These are phyloP conservation scores for Schizothorax lantsangensis DNA, from an alignment of 2,797 vertebrate genomes.

Conservation along the genomic window DNA sequence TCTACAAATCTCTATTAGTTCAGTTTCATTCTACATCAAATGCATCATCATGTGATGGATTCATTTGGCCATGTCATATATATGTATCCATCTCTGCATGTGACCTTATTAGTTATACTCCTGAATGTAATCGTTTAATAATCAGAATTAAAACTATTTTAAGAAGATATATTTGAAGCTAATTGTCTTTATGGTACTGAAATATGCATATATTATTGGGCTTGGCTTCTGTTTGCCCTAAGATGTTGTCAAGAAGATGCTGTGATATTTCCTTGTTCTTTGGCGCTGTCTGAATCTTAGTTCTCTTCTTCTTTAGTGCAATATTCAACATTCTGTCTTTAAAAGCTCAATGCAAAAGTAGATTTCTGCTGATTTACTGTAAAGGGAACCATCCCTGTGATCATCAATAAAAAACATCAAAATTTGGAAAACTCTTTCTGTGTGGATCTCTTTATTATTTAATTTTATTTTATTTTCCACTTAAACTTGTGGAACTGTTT, in stretches of 20 bases:
- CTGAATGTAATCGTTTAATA: slow-evolving; percentile 90
- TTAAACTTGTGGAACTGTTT: not conserved
- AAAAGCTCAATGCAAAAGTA: slow-evolving; percentile 79
- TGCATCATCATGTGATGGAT: slow-evolving; percentile 62
- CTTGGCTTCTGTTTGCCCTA: slow-evolving; percentile 78
- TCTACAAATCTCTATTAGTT: slow-evolving; percentile 66
- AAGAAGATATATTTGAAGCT: slow-evolving; percentile 83
- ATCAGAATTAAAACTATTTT: slow-evolving; percentile 80
- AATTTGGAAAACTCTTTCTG: slow-evolving; percentile 54
- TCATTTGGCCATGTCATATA: slow-evolving; percentile 72
- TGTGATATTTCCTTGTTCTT: slow-evolving; percentile 77
- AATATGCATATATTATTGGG: slow-evolving; percentile 82
- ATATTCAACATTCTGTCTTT: slow-evolving; percentile 79
- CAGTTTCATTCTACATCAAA: slow-evolving; percentile 61
- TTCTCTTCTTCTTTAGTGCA: slow-evolving; percentile 78
- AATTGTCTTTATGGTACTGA: slow-evolving; percentile 86
- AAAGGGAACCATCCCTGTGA: slow-evolving; percentile 82
- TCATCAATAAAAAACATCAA: slow-evolving; percentile 81
- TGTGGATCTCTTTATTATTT: slow-evolving; percentile 22
- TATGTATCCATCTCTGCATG: slow-evolving; percentile 90
- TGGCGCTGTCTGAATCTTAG: slow-evolving; percentile 80
- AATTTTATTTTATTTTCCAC: not conserved
- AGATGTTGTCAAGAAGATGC: slow-evolving; percentile 84
- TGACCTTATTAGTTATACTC: slow-evolving; percentile 86
- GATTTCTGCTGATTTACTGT: slow-evolving; percentile 81